Percentiles rank a stretch among this genome's conserved stretches.
phyloP scores from a whole-genome alignment of 2,113 vertebrate genomes.

The Chrysochloris asiatica region DNA sequence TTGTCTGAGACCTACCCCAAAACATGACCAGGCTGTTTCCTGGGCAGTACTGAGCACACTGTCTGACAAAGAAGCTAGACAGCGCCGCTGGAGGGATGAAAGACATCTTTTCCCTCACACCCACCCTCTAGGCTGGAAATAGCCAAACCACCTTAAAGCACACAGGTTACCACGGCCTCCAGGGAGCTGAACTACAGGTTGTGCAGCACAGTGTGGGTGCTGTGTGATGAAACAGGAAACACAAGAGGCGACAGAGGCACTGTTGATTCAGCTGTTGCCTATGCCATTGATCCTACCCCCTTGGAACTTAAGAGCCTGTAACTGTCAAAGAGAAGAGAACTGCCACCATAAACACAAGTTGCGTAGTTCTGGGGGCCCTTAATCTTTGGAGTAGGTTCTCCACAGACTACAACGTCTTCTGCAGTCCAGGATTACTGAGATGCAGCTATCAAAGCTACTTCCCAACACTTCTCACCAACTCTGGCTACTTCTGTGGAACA shows the following conservation, averaged over 20 bases:
- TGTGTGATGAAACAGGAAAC: not conserved
- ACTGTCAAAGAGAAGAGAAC: not conserved
- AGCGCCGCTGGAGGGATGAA: not conserved
- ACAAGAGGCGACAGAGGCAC: not conserved
- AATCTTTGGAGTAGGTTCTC: accelerated
- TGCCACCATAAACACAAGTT: not conserved
- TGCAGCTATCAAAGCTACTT: not conserved
- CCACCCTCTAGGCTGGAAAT: accelerated
- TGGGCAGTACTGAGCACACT: not conserved
- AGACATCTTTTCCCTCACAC: not conserved
- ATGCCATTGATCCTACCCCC: not conserved
- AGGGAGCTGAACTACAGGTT: not conserved
- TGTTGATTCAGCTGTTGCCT: not conserved
- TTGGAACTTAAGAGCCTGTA: not conserved
- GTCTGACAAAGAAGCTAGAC: not conserved
- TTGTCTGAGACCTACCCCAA: not conserved
- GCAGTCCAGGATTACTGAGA: not conserved
- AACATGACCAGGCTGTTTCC: not conserved
- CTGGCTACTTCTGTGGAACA: not conserved
- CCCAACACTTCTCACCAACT: not conserved
- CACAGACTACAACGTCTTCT: not conserved
- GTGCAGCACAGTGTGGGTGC: accelerated
- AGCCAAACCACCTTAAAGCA: not conserved
- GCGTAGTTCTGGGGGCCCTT: not conserved
- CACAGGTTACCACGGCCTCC: accelerated